phyloP scores from a whole-genome alignment of 2,113 vertebrate genomes.

The Okapia johnstoni region DNA sequence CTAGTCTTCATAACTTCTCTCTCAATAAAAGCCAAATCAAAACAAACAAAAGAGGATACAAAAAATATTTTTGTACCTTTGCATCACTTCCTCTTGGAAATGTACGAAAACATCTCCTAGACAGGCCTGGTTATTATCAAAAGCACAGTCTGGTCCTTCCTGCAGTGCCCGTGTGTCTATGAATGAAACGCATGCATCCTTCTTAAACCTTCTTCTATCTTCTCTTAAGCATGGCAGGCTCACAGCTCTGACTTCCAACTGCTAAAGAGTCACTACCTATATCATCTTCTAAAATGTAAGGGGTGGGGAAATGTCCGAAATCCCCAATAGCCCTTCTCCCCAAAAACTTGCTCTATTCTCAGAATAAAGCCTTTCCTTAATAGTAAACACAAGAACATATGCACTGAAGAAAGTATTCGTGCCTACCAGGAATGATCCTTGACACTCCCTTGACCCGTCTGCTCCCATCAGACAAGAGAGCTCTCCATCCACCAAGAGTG shows the following conservation, averaged over 20 bases:
- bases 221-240: not conserved
- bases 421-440: not conserved
- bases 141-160: not conserved
- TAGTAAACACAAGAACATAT: not conserved
- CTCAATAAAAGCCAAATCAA: not conserved
- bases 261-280: not conserved
- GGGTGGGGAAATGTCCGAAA: not conserved
- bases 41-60: not conserved
- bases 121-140: not conserved
- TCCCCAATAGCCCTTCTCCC: not conserved
- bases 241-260: not conserved
- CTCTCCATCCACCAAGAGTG: no score
- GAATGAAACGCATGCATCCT: no score
- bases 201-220: accelerated
- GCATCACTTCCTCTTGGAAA: not conserved
- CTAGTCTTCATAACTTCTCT: not conserved
- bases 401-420: not conserved
- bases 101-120: not conserved
- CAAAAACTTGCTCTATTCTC: not conserved
- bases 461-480: not conserved
- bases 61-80: not conserved
- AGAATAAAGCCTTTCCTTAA: not conserved
- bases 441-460: not conserved
- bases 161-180: not conserved
- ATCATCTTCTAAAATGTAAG: not conserved